Evolutionary conservation across 2,888 invertebrate genomes (phyloP).

Genomic region (Dynastes hyllus): DNA sequence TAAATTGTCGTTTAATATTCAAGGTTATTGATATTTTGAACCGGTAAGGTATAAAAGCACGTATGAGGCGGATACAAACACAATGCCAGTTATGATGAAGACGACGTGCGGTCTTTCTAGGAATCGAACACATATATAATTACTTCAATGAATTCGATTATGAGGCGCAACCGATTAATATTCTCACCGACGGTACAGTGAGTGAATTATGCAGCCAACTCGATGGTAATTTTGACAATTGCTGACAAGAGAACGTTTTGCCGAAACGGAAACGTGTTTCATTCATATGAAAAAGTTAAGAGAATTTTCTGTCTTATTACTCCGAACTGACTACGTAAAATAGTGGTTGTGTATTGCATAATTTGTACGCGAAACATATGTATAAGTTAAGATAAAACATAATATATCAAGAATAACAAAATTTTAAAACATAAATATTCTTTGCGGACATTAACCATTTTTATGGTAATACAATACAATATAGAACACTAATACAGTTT

Average conservation of each 20-base stretch:
- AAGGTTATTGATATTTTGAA: slow-evolving; percentile 47
- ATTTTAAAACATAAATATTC: too few relatives aligned
- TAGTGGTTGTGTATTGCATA: too few relatives aligned
- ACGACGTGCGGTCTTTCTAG: slow-evolving; percentile 42
- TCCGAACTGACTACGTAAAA: too few relatives aligned
- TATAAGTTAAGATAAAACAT: too few relatives aligned
- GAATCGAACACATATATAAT: slow-evolving; percentile 50
- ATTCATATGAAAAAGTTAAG: slow-evolving; percentile 17
- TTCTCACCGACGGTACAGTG: slow-evolving; percentile 34
- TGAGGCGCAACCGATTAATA: slow-evolving; percentile 42
- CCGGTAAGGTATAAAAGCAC: slow-evolving; percentile 46
- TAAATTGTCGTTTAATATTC: slow-evolving; percentile 47
- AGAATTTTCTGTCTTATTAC: too few relatives aligned
- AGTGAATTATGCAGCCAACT: slow-evolving; percentile 43
- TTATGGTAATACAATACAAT: too few relatives aligned
- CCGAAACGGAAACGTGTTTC: slow-evolving; percentile 48
- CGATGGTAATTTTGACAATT: slow-evolving; percentile 43
- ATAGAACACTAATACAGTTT: too few relatives aligned
- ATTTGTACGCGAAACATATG: too few relatives aligned
- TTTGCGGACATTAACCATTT: too few relatives aligned
- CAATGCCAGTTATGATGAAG: slow-evolving; percentile 48
- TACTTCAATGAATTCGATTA: slow-evolving; percentile 51
- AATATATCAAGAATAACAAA: too few relatives aligned
- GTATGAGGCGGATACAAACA: slow-evolving; percentile 49
- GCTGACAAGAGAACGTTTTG: slow-evolving; percentile 33